Evolutionary conservation across 2,113 vertebrate genomes (phyloP), one percentile per base, ranked within the genome.

Genomic region (Percopsis transmontana): DNA sequence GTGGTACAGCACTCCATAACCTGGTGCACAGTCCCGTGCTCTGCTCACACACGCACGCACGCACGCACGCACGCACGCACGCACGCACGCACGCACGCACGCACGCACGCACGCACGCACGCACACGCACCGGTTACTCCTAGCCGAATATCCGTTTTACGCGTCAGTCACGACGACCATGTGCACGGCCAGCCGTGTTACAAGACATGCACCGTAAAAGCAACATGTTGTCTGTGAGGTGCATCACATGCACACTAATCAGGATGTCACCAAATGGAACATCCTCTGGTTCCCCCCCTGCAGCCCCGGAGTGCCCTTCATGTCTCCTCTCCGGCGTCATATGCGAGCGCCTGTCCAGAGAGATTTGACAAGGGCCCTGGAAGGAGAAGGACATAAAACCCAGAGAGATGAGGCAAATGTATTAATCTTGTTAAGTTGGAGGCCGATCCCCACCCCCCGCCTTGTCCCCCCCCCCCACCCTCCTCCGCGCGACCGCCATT

Each of bases 401-500:
- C 81, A 77, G 79, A 89, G 89, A 90, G 86, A 88, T 87, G 82
- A 82, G 86, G 81, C 84, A 90, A 87, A 87, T 76, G 82, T 87
- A 89, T 91, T 88, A 87, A 90, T 89, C 89, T 90, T 89, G 89
- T 90, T 90, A 90, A 89, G 86, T 89, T 89, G 88, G 89, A 89
- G 70, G 87, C 69, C 76, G 75, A 83, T 82, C 83, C 85, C 83
- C 77, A 52, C 75, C 80, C 58, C 50, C 66, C 58, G 67, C 52
- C 24, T 48, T 42, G 58, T n/a, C 38, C 56, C 16, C 21, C n/a
- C n/a, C n/a, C n/a, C n/a, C n/a, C n/a, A n/a, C n/a, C n/a, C 58
- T 58, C 77, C 72, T 77, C 66, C 40, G 19, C 72, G 70, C 75
- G 62, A 74, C 81, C 83, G 65, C 61, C 76, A 51, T 18, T 74